These are phyloP conservation scores for Semaprochilodus insignis DNA, from an alignment of 2,797 vertebrate genomes.

Conservation along the genomic window DNA sequence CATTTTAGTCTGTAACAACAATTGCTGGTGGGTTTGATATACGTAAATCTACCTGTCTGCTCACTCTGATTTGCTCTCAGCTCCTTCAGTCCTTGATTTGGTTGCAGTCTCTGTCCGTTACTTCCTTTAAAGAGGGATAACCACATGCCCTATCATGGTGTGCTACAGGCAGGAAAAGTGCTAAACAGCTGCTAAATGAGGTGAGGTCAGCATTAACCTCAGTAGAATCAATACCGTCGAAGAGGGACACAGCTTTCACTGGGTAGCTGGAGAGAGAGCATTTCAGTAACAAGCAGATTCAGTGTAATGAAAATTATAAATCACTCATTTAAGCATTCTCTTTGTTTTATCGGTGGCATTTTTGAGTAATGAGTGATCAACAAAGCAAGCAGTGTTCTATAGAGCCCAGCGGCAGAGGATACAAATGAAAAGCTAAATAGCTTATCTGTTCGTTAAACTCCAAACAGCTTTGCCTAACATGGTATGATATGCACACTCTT, in stretches of 20 bases:
- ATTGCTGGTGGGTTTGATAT: no score
- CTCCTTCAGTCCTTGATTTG: not conserved
- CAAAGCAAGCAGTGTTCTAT: constrained; percentile 52
- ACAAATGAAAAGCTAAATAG: constrained; percentile 50
- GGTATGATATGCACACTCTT: constrained; percentile 64
- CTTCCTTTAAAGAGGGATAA: not conserved
- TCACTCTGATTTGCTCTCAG: not conserved
- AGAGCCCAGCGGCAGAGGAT: constrained; percentile 57
- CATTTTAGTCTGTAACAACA: no score
- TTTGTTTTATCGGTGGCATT: not conserved
- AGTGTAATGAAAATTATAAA: not conserved
- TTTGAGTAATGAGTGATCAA: not conserved
- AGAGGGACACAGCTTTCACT: not conserved
- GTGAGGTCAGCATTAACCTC: constrained; percentile 18
- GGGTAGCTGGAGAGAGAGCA: constrained; percentile 4
- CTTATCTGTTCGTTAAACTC: constrained; percentile 69
- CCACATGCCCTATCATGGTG: constrained; percentile 20
- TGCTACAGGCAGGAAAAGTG: constrained; percentile 26
- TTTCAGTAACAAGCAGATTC: constrained; percentile 1
- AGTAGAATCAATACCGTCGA: constrained; percentile 37
- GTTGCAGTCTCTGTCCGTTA: not conserved
- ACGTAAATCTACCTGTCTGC: no score
- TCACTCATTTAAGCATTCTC: not conserved
- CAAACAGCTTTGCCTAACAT: constrained; percentile 72
- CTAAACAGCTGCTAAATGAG: constrained; percentile 33